These are phyloP conservation scores for Adelognathus sp. DNA, from an alignment of 2,888 invertebrate species.

Conservation along the genomic window DNA sequence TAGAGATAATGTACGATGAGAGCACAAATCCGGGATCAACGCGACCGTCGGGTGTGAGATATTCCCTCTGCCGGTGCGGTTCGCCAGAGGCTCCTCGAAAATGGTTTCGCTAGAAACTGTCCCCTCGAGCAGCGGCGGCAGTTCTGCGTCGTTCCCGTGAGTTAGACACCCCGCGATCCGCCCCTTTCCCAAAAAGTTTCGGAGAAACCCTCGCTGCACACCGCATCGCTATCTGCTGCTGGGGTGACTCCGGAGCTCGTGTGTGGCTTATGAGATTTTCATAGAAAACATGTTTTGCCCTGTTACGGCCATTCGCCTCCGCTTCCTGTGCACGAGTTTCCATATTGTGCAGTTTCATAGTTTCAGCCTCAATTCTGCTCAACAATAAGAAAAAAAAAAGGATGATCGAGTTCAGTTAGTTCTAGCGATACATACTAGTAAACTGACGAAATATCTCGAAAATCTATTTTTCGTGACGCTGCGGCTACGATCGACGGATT, in stretches of 20 bases:
- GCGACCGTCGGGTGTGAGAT: not conserved
- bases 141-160: slow-evolving; percentile 21
- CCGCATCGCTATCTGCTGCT: slow-evolving; percentile 6
- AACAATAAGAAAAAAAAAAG: not conserved
- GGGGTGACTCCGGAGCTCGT: slow-evolving; percentile 32
- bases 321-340: not conserved
- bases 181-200: slow-evolving; percentile 21
- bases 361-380: not conserved
- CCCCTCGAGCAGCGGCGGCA: slow-evolving; percentile 13
- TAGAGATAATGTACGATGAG: not conserved
- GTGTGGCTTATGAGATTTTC: slow-evolving; percentile 53
- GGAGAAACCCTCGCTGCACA: slow-evolving; percentile 22
- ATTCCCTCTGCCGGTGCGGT: slow-evolving; percentile 11
- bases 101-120: slow-evolving; percentile 15
- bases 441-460: no score
- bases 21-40: slow-evolving; percentile 33
- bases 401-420: no score
- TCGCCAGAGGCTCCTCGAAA: slow-evolving; percentile 43
- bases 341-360: not conserved
- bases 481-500: no score
- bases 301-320: not conserved
- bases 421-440: no score
- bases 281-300: slow-evolving; percentile 36
- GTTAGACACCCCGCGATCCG: slow-evolving; percentile 15
- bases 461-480: no score